Evolutionary conservation across 2,888 invertebrate species (phyloP).

Genomic region (Hyalella azteca): DNA sequence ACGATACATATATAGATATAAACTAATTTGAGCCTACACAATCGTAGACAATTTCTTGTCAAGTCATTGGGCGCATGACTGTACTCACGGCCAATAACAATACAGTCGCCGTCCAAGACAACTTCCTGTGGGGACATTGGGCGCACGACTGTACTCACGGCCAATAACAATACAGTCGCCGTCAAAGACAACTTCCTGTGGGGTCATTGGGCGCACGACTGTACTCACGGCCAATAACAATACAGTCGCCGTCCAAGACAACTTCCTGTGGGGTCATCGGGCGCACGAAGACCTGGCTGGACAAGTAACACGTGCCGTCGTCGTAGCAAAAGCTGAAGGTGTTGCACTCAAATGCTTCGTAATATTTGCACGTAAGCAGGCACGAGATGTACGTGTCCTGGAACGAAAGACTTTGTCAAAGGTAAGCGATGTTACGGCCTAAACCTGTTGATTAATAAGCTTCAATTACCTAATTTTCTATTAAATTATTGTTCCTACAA

Average conservation of each 20-base stretch:
- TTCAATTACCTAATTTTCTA: no score
- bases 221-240: slow-evolving; percentile 42
- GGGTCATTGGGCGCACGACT: slow-evolving; percentile 9
- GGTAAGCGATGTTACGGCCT: no score
- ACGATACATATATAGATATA: no score
- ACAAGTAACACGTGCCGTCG: slow-evolving; percentile 27
- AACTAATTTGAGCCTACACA: no score
- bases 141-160: slow-evolving; percentile 39
- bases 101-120: slow-evolving; percentile 35
- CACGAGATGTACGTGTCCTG: slow-evolving; percentile 45
- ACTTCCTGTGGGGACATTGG: slow-evolving; percentile 28
- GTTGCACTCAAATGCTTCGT: slow-evolving; percentile 43
- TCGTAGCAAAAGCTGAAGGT: slow-evolving; percentile 48
- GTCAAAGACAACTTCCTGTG: slow-evolving; percentile 9
- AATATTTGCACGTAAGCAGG: slow-evolving; percentile 31
- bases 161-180: slow-evolving; percentile 39
- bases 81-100: slow-evolving; percentile 41
- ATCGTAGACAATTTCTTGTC: not conserved
- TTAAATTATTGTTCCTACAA: no score
- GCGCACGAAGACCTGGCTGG: slow-evolving; percentile 19
- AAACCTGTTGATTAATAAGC: no score
- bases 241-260: slow-evolving; percentile 35
- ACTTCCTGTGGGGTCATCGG: slow-evolving; percentile 28
- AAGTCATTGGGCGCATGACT: no score
- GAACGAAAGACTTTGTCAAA: no score